Percentiles rank a stretch among this genome's conserved stretches.
These are phyloP conservation scores for Dysmachus trigonus DNA, from an alignment of 2,888 invertebrate species.

Conservation along the genomic window DNA sequence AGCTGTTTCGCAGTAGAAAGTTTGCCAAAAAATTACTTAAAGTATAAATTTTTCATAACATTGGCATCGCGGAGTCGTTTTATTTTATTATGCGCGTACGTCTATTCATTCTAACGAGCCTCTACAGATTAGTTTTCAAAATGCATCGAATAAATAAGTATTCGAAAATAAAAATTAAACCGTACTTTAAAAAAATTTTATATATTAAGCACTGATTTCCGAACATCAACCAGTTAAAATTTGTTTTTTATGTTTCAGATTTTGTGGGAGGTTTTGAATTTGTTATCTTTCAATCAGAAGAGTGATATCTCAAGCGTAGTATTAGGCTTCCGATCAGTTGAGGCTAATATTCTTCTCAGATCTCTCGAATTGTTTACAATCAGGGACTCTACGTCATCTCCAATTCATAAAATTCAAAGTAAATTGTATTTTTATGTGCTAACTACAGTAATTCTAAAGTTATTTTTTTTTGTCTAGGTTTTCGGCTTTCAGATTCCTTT, in stretches of 20 bases:
- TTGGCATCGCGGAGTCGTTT: too few species aligned
- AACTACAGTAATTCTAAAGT: neutral
- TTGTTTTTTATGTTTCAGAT: constrained; percentile 52
- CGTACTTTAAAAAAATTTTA: too few species aligned
- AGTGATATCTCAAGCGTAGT: constrained; percentile 57
- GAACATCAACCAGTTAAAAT: neutral
- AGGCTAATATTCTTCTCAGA: constrained; percentile 58
- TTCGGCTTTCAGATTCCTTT: constrained; percentile 54
- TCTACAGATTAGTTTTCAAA: too few species aligned
- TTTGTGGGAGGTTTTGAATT: constrained; percentile 63
- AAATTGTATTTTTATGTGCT: neutral
- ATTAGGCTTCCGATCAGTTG: constrained; percentile 59
- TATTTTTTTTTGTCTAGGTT: neutral
- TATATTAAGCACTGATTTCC: too few species aligned
- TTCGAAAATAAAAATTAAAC: too few species aligned
- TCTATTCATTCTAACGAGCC: too few species aligned
- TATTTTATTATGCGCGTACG: too few species aligned
- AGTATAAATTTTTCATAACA: too few species aligned
- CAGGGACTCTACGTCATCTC: neutral
- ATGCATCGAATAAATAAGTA: too few species aligned
- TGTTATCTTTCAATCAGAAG: constrained; percentile 60
- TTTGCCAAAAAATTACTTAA: too few species aligned
- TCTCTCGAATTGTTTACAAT: constrained; percentile 55
- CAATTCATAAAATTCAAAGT: neutral
- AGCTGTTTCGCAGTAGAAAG: too few species aligned